Percentiles rank a stretch among this genome's conserved stretches.
Evolutionary conservation across 2,888 invertebrate genomes (phyloP).

Genomic region (Drosophila merina): DNA sequence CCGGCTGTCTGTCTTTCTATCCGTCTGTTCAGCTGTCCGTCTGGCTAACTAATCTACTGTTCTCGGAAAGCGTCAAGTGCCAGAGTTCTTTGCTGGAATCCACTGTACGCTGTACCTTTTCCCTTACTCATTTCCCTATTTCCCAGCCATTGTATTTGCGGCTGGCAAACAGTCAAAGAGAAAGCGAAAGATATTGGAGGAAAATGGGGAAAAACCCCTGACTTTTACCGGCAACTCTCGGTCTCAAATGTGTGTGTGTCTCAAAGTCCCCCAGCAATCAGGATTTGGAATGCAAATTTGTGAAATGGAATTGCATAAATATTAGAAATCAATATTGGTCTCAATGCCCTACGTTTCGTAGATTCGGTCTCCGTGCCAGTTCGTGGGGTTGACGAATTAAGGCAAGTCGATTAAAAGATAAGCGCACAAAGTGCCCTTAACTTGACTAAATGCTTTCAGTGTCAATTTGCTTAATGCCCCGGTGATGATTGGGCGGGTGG

Average conservation of each 20-base stretch:
- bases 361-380: background rate
- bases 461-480: constrained; percentile 63
- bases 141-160: constrained; percentile 59
- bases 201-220: constrained; percentile 28
- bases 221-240: constrained; percentile 50
- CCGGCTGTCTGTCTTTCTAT: constrained; percentile 17
- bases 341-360: constrained; percentile 8
- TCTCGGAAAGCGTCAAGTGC: constrained; percentile 77
- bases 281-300: constrained; percentile 79
- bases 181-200: constrained; percentile 10
- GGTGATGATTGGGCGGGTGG: constrained; percentile 23
- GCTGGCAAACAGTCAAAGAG: constrained; percentile 51
- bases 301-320: constrained; percentile 80
- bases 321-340: constrained; percentile 78
- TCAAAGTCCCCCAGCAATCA: constrained; percentile 81
- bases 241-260: constrained; percentile 32
- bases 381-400: constrained; percentile 23
- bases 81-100: constrained; percentile 29
- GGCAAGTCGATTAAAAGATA: constrained; percentile 65
- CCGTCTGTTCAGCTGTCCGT: constrained; percentile 23
- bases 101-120: constrained; percentile 12
- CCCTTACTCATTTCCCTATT: constrained; percentile 21
- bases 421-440: constrained; percentile 43
- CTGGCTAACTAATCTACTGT: constrained; percentile 73
- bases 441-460: constrained; percentile 66